Conservation (phyloP, 2,797 vertebrate genomes). For the Notolepis coatsorum region DNA sequence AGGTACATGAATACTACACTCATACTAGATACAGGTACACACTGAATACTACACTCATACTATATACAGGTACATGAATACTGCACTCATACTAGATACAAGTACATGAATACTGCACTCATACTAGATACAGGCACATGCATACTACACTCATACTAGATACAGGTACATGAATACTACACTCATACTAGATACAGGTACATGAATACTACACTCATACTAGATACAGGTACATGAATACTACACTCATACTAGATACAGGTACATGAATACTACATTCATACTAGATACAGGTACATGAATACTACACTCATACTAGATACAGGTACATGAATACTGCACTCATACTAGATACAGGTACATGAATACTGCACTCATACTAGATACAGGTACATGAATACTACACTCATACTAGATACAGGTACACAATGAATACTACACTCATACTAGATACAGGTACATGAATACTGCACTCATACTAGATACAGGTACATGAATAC, state of each 20-base stretch:
- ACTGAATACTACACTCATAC: not conserved
- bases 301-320: not conserved
- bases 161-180: constrained; percentile 8
- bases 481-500: constrained; percentile 5
- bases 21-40: constrained; percentile 8
- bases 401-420: not conserved
- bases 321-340: not conserved
- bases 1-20: not conserved
- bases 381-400: not conserved
- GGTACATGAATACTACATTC: not conserved
- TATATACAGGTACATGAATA: not conserved
- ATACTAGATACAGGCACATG: no score
- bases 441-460: not conserved
- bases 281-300: constrained; percentile 5
- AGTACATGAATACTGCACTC: constrained; percentile 7
- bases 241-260: not conserved
- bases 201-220: not conserved
- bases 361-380: not conserved
- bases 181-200: not conserved
- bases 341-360: constrained; percentile 14
- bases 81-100: not conserved
- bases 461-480: not conserved
- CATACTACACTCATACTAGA: no score
- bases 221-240: constrained; percentile 6
- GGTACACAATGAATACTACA: constrained; percentile 9